Percentiles rank a stretch among this genome's conserved stretches.
Evolutionary conservation across 2,113 vertebrate species (phyloP).

Genomic region (Eleginops maclovinus): DNA sequence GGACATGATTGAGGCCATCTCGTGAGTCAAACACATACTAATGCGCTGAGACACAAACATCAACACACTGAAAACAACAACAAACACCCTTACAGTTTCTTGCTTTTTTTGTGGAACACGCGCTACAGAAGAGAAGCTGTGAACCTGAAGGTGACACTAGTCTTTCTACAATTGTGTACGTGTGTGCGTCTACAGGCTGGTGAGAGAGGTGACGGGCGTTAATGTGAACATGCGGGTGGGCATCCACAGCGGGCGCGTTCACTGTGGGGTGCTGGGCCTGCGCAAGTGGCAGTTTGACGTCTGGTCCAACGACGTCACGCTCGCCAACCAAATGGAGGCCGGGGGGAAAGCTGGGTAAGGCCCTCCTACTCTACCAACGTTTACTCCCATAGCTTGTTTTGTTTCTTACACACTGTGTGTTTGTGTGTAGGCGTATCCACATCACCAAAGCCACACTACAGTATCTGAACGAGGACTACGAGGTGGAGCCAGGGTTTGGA

Average conservation of each 20-base stretch:
- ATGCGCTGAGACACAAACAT: background rate
- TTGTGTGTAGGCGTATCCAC: constrained; percentile 89
- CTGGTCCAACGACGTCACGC: constrained; percentile 97
- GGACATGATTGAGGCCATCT: constrained; percentile 98
- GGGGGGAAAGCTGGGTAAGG: constrained; percentile 93
- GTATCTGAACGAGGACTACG: constrained; percentile 95
- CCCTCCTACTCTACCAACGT: background rate
- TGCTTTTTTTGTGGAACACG: background rate
- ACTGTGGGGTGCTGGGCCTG: constrained; percentile 94
- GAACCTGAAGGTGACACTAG: constrained; percentile 26
- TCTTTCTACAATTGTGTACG: constrained; percentile 11
- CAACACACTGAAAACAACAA: background rate
- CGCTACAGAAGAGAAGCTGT: background rate
- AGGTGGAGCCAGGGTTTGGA: constrained; percentile 93
- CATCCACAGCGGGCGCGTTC: constrained; percentile 95
- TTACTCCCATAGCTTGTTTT: background rate
- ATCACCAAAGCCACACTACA: constrained; percentile 95
- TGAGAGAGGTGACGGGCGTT: constrained; percentile 95
- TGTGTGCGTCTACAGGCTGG: constrained; percentile 84
- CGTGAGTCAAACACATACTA: constrained; percentile 83
- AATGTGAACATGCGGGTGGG: constrained; percentile 98
- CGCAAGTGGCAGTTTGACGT: constrained; percentile 98
- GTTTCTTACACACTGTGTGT: constrained; percentile 13
- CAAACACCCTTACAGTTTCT: background rate
- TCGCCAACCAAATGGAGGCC: constrained; percentile 97